Evolutionary conservation across 2,797 vertebrate genomes (phyloP).

Genomic region (Cossypha niveicapilla): DNA sequence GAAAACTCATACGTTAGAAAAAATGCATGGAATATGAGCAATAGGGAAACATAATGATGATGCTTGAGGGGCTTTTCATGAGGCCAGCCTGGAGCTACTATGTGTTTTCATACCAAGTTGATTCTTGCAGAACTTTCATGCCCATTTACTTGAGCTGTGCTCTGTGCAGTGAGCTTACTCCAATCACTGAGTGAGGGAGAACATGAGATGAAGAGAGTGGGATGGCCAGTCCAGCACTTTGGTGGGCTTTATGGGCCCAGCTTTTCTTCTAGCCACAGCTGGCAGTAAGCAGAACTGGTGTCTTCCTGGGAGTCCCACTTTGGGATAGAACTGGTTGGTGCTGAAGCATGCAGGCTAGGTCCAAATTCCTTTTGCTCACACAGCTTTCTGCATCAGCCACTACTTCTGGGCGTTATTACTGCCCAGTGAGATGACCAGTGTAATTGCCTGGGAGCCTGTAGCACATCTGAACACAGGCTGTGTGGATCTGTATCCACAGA

Average conservation of each 20-base stretch:
- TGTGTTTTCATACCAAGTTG: neutral
- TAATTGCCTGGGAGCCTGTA: neutral
- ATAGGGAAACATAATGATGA: neutral
- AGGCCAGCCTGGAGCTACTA: neutral
- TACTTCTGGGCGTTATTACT: neutral
- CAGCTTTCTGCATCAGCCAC: rapidly evolving
- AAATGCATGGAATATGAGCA: neutral
- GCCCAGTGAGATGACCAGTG: neutral
- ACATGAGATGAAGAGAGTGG: neutral
- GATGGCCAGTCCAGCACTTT: neutral
- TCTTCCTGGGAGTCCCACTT: neutral
- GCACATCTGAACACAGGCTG: neutral
- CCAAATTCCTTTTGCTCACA: rapidly evolving
- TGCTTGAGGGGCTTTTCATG: neutral
- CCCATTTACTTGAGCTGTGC: neutral
- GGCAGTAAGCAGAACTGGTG: neutral
- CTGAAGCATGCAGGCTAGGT: neutral
- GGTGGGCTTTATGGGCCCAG: neutral
- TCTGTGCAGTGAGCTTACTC: neutral
- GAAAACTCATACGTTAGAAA: neutral
- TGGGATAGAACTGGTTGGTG: neutral
- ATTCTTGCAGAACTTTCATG: neutral
- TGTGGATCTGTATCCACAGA: too few relatives aligned
- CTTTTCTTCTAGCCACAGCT: neutral
- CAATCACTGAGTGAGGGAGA: rapidly evolving